Evolutionary conservation across 2,888 invertebrate species (phyloP).

Genomic region (Lepidocyrtoides sp.): DNA sequence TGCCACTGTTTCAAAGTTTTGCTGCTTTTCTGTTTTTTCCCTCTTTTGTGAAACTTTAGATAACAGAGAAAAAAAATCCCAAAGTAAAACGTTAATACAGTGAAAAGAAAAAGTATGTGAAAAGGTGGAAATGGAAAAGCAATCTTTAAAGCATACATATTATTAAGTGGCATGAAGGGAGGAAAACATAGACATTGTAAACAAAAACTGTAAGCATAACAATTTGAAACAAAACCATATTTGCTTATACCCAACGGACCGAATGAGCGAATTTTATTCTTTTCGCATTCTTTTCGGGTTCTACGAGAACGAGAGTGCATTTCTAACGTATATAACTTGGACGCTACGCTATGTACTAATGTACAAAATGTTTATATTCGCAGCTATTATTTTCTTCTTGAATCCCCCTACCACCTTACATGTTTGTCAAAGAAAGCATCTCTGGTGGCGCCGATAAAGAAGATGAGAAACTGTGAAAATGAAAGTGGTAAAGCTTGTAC

Average conservation of each 20-base stretch:
- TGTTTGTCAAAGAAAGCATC: neutral
- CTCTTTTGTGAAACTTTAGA: neutral
- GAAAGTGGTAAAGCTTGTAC: neutral
- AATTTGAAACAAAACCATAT: neutral
- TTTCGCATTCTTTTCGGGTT: neutral
- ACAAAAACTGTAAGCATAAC: neutral
- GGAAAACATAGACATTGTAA: neutral
- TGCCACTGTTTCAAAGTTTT: neutral
- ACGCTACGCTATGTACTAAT: too few species aligned
- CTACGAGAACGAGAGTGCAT: too few species aligned
- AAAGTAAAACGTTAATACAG: neutral
- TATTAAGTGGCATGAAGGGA: neutral
- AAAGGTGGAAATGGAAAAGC: neutral
- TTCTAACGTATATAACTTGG: too few species aligned
- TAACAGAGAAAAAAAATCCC: neutral
- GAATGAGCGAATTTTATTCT: neutral
- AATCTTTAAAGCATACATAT: conserved; percentile 2
- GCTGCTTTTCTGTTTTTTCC: neutral
- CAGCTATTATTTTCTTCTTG: too few species aligned
- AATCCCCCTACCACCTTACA: too few species aligned
- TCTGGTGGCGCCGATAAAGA: neutral
- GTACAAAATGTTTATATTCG: too few species aligned
- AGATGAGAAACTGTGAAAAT: neutral
- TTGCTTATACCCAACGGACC: too few species aligned
- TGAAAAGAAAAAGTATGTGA: neutral